Percentiles rank a stretch among this genome's conserved stretches.
Evolutionary conservation across 2,888 invertebrate genomes (phyloP).

Genomic region (Incurvaria masculella): DNA sequence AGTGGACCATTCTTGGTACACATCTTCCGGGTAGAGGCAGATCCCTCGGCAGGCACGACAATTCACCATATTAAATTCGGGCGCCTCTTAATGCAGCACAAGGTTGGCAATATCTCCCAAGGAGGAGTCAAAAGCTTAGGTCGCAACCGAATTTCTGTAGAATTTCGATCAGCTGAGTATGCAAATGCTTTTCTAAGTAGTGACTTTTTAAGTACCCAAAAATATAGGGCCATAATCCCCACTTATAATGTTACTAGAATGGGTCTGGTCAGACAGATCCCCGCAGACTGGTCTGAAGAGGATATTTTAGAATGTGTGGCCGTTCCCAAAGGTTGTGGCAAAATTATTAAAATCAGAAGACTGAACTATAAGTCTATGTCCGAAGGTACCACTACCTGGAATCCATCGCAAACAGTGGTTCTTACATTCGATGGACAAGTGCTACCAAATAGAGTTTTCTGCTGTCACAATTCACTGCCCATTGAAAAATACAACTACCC

Average conservation of each 20-base stretch:
- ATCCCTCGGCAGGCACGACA: neutral
- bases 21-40: neutral
- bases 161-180: neutral
- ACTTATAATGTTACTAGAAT: neutral
- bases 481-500: slow-evolving; percentile 3
- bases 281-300: neutral
- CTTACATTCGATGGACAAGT: slow-evolving; percentile 2
- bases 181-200: neutral
- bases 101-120: neutral
- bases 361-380: neutral
- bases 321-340: neutral
- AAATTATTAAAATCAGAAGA: neutral
- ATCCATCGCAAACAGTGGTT: neutral
- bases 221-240: neutral
- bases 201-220: neutral
- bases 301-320: neutral
- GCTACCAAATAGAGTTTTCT: neutral
- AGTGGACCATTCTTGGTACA: neutral
- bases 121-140: neutral
- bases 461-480: neutral
- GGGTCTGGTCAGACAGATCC: neutral
- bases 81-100: neutral
- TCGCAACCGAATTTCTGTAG: neutral
- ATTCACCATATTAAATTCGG: neutral
- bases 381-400: neutral